Percentiles rank a stretch among this genome's conserved stretches.
phyloP scores from a whole-genome alignment of 2,113 vertebrate species.

The Elephas maximus region DNA sequence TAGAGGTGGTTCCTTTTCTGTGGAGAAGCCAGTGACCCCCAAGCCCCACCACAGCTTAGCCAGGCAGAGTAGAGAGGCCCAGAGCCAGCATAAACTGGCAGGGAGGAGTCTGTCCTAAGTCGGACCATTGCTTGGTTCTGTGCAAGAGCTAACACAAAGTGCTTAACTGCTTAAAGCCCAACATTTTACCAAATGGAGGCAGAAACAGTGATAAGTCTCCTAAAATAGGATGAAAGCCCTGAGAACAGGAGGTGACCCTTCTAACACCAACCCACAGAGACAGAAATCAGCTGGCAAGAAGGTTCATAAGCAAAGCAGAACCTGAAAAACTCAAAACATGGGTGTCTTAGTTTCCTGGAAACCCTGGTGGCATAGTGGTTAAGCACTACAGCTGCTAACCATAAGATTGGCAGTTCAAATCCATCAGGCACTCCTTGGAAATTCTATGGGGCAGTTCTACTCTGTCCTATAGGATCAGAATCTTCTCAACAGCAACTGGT shows the following conservation, averaged over 20 bases:
- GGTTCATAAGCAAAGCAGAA: background rate
- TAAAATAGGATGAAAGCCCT: background rate
- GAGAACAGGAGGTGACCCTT: background rate
- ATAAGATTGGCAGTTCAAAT: too few relatives aligned
- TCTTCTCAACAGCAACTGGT: too few relatives aligned
- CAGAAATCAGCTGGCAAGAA: background rate
- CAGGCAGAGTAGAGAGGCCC: background rate
- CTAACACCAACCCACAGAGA: background rate
- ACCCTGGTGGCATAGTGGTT: too few relatives aligned
- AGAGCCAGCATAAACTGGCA: background rate
- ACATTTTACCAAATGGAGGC: background rate
- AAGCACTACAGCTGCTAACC: too few relatives aligned
- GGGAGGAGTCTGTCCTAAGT: accelerated
- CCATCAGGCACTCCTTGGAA: too few relatives aligned
- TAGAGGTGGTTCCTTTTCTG: background rate
- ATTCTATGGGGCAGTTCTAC: too few relatives aligned
- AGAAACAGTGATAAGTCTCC: background rate
- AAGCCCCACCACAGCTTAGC: background rate
- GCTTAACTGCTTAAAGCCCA: background rate
- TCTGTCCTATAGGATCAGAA: too few relatives aligned
- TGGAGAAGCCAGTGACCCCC: background rate
- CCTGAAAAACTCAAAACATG: background rate
- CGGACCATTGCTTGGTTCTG: background rate
- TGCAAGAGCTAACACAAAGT: background rate
- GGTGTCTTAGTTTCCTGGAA: background rate